Conservation (phyloP, 2,888 invertebrate species). For the Melanostoma mellinum region DNA sequence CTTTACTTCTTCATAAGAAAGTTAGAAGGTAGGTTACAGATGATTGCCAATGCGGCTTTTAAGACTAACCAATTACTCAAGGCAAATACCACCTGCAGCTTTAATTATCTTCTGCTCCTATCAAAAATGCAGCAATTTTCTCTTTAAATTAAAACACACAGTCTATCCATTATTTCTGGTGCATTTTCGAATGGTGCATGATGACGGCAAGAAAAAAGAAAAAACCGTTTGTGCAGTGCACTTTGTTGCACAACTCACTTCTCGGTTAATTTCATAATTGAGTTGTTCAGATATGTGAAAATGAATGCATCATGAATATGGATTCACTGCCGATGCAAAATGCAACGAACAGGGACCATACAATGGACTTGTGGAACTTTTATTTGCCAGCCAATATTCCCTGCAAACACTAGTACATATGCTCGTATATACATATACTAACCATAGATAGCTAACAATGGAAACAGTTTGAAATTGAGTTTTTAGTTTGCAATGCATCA, state of each 20-base stretch:
- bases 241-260: constrained; percentile 47
- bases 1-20: too few species aligned
- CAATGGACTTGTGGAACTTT: constrained; percentile 22
- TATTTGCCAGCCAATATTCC: constrained; percentile 24
- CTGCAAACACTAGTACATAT: constrained; percentile 7
- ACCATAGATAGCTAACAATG: neutral
- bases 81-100: neutral
- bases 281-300: constrained; percentile 23
- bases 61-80: neutral
- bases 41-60: neutral
- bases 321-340: constrained; percentile 31
- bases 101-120: constrained; percentile 20
- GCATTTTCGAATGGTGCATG: constrained; percentile 35
- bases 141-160: constrained; percentile 5
- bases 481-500: constrained; percentile 45
- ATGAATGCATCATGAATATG: constrained; percentile 32
- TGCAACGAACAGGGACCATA: constrained; percentile 19
- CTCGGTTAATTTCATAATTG: constrained; percentile 58
- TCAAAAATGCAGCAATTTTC: constrained; percentile 1
- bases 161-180: constrained; percentile 15
- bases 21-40: neutral
- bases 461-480: constrained; percentile 46
- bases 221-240: constrained; percentile 19
- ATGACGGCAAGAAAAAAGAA: constrained; percentile 16
- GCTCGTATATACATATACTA: neutral